phyloP scores from a whole-genome alignment of 2,113 vertebrate species.

The Synodontis membranacea region DNA sequence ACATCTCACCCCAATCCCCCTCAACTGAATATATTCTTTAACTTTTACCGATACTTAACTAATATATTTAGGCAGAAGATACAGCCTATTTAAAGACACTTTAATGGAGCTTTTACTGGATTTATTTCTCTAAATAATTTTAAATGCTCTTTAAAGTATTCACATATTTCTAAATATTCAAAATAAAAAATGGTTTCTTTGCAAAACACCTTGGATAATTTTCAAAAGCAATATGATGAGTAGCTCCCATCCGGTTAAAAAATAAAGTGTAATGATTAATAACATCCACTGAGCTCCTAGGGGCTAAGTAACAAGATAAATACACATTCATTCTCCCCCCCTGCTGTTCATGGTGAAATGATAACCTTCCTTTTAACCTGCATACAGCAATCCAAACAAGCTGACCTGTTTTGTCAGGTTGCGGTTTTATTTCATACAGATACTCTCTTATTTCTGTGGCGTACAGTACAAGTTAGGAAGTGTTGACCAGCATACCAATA shows the following conservation, averaged over 20 bases:
- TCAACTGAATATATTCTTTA: not conserved
- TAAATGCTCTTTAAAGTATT: not conserved
- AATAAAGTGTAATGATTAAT: conserved; percentile 44
- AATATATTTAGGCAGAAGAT: not conserved
- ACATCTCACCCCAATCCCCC: not conserved
- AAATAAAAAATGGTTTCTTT: not conserved
- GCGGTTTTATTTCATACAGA: not conserved
- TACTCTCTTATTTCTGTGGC: not conserved
- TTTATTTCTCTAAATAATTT: not conserved
- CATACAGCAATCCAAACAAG: conserved; percentile 41
- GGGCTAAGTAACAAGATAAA: conserved; percentile 48
- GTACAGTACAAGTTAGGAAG: not conserved
- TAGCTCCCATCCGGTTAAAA: conserved; percentile 40
- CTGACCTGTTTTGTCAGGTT: conserved; percentile 4
- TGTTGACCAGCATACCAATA: not conserved
- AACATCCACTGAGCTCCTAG: conserved; percentile 43
- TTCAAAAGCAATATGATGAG: not conserved
- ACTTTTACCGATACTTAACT: not conserved
- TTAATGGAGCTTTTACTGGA: not conserved
- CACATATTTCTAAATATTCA: too few relatives aligned
- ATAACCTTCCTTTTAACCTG: conserved; percentile 33
- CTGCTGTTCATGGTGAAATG: conserved; percentile 43
- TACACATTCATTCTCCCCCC: conserved; percentile 46
- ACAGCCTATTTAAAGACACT: not conserved
- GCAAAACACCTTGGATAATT: not conserved